Evolutionary conservation across 2,113 vertebrate genomes (phyloP).

Genomic region (Siniperca chuatsi): DNA sequence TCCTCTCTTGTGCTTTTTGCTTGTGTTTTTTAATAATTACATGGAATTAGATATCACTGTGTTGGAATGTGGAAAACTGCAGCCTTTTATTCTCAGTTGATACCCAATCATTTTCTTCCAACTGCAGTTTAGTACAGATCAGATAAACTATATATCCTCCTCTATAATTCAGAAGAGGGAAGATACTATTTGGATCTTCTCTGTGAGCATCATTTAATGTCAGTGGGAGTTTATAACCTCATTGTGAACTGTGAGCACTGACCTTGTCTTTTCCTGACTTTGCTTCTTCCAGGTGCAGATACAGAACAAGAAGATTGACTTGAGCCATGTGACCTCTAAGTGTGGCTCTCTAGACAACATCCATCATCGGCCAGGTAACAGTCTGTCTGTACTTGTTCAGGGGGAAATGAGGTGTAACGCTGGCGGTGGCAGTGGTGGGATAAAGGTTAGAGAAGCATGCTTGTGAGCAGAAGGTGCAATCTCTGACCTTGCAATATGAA

Average conservation of each 20-base stretch:
- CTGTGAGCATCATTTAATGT: neutral
- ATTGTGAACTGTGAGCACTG: conserved; percentile 2
- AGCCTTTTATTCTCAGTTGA: conserved; percentile 1
- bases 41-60: conserved; percentile 15
- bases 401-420: neutral
- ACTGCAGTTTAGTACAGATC: neutral
- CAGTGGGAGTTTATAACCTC: neutral
- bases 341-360: conserved; percentile 98
- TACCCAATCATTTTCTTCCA: conserved; percentile 4
- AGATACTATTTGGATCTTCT: neutral
- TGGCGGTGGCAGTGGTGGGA: neutral
- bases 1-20: conserved; percentile 14
- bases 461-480: neutral
- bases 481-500: neutral
- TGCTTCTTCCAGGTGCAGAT: conserved; percentile 89
- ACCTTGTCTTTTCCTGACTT: conserved; percentile 22
- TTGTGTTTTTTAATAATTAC: conserved; percentile 25
- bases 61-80: conserved; percentile 13
- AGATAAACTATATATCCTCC: neutral
- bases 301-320: conserved; percentile 97
- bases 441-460: neutral
- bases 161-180: conserved; percentile 7
- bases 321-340: conserved; percentile 98
- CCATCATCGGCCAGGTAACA: conserved; percentile 96
- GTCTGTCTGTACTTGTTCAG: too few species aligned